These are phyloP conservation scores for Pilophorus perplexus DNA, from an alignment of 2,888 invertebrate species.

Conservation along the genomic window DNA sequence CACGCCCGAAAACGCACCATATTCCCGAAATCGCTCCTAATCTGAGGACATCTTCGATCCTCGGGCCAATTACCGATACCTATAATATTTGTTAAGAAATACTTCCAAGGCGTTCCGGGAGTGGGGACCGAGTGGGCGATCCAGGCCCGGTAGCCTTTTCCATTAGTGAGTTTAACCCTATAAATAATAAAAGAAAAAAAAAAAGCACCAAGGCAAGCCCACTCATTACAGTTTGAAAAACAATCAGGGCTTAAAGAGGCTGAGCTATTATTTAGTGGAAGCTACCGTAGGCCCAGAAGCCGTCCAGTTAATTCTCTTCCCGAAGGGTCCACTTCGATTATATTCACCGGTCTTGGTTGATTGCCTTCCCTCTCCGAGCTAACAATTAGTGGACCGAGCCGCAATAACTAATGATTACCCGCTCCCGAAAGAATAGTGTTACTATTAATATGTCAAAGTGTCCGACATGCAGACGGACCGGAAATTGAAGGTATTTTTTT, in stretches of 20 bases:
- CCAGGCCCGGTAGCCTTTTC: constrained; percentile 41
- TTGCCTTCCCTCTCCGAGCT: constrained; percentile 33
- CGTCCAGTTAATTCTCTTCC: constrained; percentile 38
- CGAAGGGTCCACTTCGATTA: constrained; percentile 38
- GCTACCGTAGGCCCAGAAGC: constrained; percentile 38
- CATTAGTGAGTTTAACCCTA: constrained; percentile 43
- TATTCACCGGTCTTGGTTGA: constrained; percentile 37
- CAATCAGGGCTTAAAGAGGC: constrained; percentile 40
- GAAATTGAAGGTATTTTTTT: constrained; percentile 21
- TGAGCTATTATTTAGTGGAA: constrained; percentile 41
- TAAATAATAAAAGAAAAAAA: constrained; percentile 39
- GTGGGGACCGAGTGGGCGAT: constrained; percentile 33
- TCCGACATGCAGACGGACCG: constrained; percentile 14
- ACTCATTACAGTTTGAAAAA: constrained; percentile 43
- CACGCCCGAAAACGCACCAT: no score
- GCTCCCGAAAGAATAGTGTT: constrained; percentile 28
- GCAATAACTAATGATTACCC: constrained; percentile 40
- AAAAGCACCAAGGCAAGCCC: constrained; percentile 33
- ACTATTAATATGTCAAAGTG: constrained; percentile 40
- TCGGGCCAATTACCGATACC: constrained; percentile 4
- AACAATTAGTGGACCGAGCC: constrained; percentile 37
- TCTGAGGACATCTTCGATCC: constrained; percentile 23
- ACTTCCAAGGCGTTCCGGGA: neutral
- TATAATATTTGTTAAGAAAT: constrained; percentile 14
- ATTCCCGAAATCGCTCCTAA: constrained; percentile 9